Base-by-base conservation (phyloP, 2,888 invertebrate genomes). In the Sacculina carcini region DNA sequence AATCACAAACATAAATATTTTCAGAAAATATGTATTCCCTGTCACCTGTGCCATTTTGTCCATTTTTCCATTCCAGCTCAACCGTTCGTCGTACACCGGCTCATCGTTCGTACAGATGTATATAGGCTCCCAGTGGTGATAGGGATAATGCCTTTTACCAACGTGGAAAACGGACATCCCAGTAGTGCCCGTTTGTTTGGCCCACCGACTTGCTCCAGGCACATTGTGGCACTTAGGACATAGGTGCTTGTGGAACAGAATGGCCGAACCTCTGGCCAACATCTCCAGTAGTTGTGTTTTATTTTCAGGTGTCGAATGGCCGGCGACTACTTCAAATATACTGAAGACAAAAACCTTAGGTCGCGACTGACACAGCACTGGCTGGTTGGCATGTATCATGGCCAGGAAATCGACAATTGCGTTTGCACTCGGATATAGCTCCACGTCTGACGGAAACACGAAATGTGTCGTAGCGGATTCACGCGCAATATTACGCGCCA, bases 31-130 rank as follows among this genome's bases (percentile, higher is more conserved):
- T n/a, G n/a, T n/a, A n/a, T n/a, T n/a, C n/a, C n/a, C n/a, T n/a
- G n/a, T 63, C 64, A 86, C 87, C 78, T 89, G 89, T 54, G 86
- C 83, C 87, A 89, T 89, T 69, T 89, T 89, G 67, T 90, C 89
- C 66, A 83, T 80, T 67, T 84, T 84, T 40, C 89, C 89, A 63
- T 90, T 87, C 87, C 89, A 89, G 63, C 83, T 84, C 55, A 89
- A 74, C 61, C 87, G 71, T 64, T 89, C 87, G 59, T 89, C 89
- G 64, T 89, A 89, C 57, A 80, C 71, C 0, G 87, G 86, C 61
- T 86, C 87, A 21, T 73, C 71, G 65, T 87, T 79, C 0, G 86
- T 86, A 19, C 89, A 87, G 54, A 90, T 85, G 62, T 81, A 89
- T 59, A 89, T 86, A 10, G 89, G 89, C 67, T 89, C 89, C 89